phyloP scores from a whole-genome alignment of 1,140 invertebrate species.

The Bombus balteatus region DNA sequence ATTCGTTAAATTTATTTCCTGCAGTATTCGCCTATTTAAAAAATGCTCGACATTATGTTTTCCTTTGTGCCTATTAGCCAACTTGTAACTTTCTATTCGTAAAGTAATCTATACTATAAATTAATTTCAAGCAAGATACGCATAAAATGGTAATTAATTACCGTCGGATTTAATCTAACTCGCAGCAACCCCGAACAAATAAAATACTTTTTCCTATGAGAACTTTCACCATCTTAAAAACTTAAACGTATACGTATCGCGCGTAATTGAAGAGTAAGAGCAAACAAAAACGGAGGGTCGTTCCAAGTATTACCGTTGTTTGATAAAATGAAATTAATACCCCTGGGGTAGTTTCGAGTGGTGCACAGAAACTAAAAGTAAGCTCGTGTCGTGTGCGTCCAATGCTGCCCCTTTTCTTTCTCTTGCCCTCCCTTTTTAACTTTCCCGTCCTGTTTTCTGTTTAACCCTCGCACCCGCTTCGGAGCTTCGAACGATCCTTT shows the following conservation, averaged over 20 bases:
- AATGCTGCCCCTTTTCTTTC: background rate
- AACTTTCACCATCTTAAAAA: background rate
- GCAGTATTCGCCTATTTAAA: background rate
- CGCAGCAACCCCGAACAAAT: no score
- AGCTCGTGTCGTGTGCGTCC: conserved; percentile 61
- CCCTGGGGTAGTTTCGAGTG: conserved; percentile 68
- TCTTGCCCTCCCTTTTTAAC: conserved; percentile 2
- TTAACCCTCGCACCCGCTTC: background rate
- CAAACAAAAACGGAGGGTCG: conserved; percentile 52
- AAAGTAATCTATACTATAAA: background rate
- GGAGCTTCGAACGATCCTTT: conserved; percentile 35
- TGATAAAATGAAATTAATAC: conserved; percentile 74
- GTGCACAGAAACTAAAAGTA: conserved; percentile 32
- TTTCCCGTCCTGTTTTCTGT: conserved; percentile 15
- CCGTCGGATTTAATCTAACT: background rate
- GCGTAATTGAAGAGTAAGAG: background rate
- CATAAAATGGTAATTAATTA: background rate
- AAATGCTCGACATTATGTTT: background rate
- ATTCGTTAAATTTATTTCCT: background rate
- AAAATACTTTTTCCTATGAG: background rate
- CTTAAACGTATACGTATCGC: background rate
- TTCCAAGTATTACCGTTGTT: conserved; percentile 45
- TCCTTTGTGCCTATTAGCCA: background rate
- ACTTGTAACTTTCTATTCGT: no score
- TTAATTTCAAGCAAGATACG: background rate